Base-by-base conservation (phyloP, 1,140 invertebrate genomes). In the Trypoxylus dichotomus region DNA sequence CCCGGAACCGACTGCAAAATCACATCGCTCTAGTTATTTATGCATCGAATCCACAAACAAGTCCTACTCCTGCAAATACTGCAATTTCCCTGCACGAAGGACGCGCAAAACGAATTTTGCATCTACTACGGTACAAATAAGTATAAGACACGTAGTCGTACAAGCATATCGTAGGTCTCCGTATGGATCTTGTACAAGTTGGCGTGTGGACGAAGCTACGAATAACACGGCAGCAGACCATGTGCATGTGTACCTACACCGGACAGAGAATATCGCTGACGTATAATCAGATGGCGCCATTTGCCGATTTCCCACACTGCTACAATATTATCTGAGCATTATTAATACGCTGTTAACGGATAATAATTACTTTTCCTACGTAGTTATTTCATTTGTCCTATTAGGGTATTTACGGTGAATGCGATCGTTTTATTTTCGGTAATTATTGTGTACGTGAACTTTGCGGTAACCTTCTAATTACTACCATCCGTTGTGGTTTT, bases 391-490 rank as follows among this genome's bases (percentile, higher is more conserved):
- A 42, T 74, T 43, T 74, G 72, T 74, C n/a, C 72, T 37, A 24
- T 74, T 74, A 41, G 72, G 29, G 72, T 74, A 37, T 74, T 74
- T 74, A 24, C 13, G 63, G 63, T 15, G 47, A 54, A 54, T 19
- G 19, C 15, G 47, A 54, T 54, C 72, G 72, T 47, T 54, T 47
- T 75, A 47, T 75, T 75, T 75, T 75, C 74, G 74, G 74, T 75
- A 75, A 75, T 75, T 75, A 54, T 75, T 75, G 74, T 75, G 41
- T 75, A 42, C 21, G 32, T 37, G 72, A 43, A 74, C n/a, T 74
- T 74, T 74, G 29, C 37, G 60, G 60, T 68, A 27, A 27, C 10
- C 24, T 68, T 68, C 60, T 68, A 29, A 68, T 68, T 68, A 68
- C 60, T 24, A 13, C 3, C 24, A 68, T 27, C 13, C 32, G 32